Base-by-base conservation (phyloP, 2,113 vertebrate genomes). In the Entelurus aequoreus region DNA sequence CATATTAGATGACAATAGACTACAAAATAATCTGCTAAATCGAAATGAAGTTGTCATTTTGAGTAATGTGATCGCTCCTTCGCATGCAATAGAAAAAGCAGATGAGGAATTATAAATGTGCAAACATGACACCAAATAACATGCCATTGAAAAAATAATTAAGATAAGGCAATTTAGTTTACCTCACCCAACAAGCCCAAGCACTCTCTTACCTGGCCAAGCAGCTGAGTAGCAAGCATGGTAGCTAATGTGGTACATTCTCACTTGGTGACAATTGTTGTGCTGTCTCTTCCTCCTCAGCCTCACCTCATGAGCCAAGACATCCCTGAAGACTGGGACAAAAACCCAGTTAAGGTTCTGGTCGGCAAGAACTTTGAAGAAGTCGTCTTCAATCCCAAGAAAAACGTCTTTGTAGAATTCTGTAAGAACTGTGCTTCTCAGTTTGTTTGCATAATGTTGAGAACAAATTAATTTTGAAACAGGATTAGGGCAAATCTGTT, bases 261-360 rank as follows among this genome's bases (percentile, higher is more conserved):
- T 28, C 28, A 28, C 28, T 28, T 28, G 16, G 36, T 55, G 13
- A 55, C 36, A 28, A 28, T 28, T 37, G 53, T 55, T 44, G 14
- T 55, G 2, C 8, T 40, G 8, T 21, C 6, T 52, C 1, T 54
- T 60, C 60, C 16, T 12, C 64, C 56, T 2, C 78, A 99, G 96
- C 93, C 96, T 9, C 97, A 99, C 78, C 88, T 99, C 64, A 99
- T 99, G 97, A 99, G 95, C 85, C 95, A 98, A 73, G 96, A 99
- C 70, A 88, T 98, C 71, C 92, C 97, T 5, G 92, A 94, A 1
- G 96, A 98, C 88, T 98, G 97, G 96, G 93, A 99, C 84, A 95
- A 92, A 71, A 95, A 67, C 64, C 91, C 96, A 0, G 97, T 99
- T 47, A 96, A 89, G 75, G 89, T 97, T 67, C 85, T 99, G 54